Percentiles rank a stretch among this genome's conserved stretches.
phyloP scores from a whole-genome alignment of 2,113 vertebrate species.

The Nerophis ophidion region DNA sequence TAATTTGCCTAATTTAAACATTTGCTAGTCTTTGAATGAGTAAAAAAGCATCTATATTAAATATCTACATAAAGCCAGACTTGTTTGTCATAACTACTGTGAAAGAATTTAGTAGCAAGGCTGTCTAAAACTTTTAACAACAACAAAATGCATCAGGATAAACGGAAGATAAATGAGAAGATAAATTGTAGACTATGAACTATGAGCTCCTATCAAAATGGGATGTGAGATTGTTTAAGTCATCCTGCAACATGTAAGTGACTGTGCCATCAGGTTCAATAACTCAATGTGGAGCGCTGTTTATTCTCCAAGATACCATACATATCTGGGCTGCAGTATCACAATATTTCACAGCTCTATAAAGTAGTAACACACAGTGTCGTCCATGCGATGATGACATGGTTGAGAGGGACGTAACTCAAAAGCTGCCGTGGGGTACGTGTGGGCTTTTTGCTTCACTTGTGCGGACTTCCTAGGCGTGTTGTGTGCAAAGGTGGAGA shows the following conservation, averaged over 20 bases:
- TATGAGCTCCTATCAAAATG: not conserved
- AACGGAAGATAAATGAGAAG: conserved; percentile 5
- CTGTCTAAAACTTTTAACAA: conserved; percentile 23
- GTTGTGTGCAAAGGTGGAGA: not conserved
- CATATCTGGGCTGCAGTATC: not conserved
- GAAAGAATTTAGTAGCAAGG: conserved; percentile 54
- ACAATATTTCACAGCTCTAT: not conserved
- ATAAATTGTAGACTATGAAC: not conserved
- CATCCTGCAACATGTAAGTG: conserved; percentile 6
- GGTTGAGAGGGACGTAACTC: conserved; percentile 21
- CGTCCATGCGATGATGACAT: conserved; percentile 7
- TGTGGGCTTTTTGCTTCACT: conserved; percentile 49
- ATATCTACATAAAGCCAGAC: conserved; percentile 56
- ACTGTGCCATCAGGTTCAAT: conserved; percentile 27
- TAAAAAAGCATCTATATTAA: conserved; percentile 74
- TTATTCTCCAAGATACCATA: conserved; percentile 39
- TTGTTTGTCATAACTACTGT: conserved; percentile 37
- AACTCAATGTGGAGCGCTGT: conserved; percentile 72
- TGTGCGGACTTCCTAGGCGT: conserved; percentile 27
- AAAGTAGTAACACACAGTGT: conserved; percentile 2
- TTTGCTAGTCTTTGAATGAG: conserved; percentile 84
- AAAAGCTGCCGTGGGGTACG: conserved; percentile 35
- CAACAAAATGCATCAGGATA: conserved; percentile 27
- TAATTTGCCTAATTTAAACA: conserved; percentile 83
- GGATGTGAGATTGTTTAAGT: conserved; percentile 14